phyloP scores from a whole-genome alignment of 2,797 vertebrate species.

The Sebastes kiyomatsui region DNA sequence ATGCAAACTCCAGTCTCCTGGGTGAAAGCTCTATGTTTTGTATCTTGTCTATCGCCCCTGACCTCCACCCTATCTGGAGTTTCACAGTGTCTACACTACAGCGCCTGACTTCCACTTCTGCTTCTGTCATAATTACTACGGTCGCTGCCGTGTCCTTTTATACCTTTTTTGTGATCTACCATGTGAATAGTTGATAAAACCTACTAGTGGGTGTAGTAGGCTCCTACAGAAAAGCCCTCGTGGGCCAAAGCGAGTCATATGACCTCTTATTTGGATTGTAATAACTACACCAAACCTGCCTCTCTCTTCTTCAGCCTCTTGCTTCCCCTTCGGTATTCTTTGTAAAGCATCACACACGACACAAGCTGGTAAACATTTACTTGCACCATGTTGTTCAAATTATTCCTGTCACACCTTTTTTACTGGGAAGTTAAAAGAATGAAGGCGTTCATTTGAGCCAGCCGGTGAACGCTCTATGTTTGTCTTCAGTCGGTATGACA shows the following conservation, averaged over 20 bases:
- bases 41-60: rapidly evolving
- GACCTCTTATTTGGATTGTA: not conserved
- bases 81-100: no score
- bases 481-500: constrained; percentile 3
- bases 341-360: not conserved
- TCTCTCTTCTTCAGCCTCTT: not conserved
- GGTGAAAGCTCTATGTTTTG: no score
- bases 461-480: constrained; percentile 4
- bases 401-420: not conserved
- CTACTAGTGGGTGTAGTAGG: no score
- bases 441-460: not conserved
- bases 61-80: no score
- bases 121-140: no score
- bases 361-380: not conserved
- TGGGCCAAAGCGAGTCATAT: not conserved
- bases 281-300: not conserved
- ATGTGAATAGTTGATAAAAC: no score
- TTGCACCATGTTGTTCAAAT: not conserved
- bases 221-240: no score
- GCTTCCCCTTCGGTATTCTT: not conserved
- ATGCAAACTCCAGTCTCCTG: no score
- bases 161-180: no score
- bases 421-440: not conserved
- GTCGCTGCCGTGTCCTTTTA: no score
- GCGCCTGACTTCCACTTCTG: no score